Evolutionary conservation across 2,797 vertebrate genomes (phyloP).

Genomic region (Rallus crepitans): DNA sequence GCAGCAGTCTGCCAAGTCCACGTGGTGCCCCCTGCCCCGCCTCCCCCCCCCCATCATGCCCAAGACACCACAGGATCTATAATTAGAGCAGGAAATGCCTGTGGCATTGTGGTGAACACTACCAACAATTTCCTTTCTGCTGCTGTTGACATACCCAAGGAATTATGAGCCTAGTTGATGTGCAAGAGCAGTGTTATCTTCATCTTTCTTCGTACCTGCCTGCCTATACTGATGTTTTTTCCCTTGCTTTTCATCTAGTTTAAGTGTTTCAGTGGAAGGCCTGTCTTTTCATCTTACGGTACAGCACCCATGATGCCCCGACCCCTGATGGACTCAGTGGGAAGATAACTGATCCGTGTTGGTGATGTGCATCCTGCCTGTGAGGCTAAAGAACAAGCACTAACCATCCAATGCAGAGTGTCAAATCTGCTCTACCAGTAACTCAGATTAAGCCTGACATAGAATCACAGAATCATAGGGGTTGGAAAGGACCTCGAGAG

Average conservation of each 20-base stretch:
- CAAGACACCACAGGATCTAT: constrained; percentile 32
- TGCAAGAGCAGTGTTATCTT: neutral
- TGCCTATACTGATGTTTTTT: neutral
- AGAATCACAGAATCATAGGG: too few relatives aligned
- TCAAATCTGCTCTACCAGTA: neutral
- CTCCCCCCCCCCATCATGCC: neutral
- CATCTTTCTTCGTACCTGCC: neutral
- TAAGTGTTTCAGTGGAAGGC: neutral
- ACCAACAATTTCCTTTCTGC: constrained; percentile 19
- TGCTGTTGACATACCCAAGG: neutral
- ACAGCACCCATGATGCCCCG: neutral
- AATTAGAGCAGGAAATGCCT: constrained; percentile 51
- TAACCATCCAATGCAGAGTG: accelerated
- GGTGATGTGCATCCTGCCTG: accelerated
- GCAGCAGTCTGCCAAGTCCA: neutral
- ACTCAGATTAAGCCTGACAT: neutral
- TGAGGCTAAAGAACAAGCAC: neutral
- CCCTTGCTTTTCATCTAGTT: neutral
- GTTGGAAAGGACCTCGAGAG: too few relatives aligned
- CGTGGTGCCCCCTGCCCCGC: neutral
- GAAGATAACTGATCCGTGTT: neutral
- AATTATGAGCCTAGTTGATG: neutral
- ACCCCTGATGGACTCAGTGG: neutral
- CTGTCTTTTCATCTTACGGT: neutral
- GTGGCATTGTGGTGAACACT: constrained; percentile 21